phyloP scores from a whole-genome alignment of 2,888 invertebrate genomes.

The Malthinus flaveolus region DNA sequence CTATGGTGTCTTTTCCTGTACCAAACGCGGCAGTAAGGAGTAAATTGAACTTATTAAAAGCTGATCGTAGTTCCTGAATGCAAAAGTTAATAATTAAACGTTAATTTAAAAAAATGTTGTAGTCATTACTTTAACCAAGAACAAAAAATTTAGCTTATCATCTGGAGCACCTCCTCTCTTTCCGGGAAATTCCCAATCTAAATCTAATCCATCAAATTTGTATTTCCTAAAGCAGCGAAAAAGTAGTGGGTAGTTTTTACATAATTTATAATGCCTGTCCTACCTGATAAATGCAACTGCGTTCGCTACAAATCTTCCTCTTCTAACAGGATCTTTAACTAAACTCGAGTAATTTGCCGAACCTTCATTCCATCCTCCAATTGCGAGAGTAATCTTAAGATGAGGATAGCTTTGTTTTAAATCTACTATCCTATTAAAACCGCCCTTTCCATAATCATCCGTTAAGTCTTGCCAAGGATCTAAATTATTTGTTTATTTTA shows the following conservation, averaged over 20 bases:
- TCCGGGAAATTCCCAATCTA: conserved; percentile 87
- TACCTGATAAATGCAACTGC: conserved; percentile 67
- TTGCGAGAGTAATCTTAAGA: conserved; percentile 63
- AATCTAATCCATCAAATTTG: conserved; percentile 75
- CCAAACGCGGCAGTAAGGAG: conserved; percentile 83
- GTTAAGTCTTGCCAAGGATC: conserved; percentile 79
- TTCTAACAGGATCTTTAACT: conserved; percentile 60
- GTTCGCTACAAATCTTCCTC: conserved; percentile 66
- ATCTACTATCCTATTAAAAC: conserved; percentile 53
- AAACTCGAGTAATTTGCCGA: conserved; percentile 51
- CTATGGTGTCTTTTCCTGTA: conserved; percentile 75
- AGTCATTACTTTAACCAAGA: conserved; percentile 67
- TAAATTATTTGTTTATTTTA: conserved; percentile 40
- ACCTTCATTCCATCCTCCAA: conserved; percentile 72
- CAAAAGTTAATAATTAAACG: background rate
- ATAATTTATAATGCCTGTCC: conserved; percentile 58
- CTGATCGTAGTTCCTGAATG: conserved; percentile 69
- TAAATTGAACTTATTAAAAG: conserved; percentile 68
- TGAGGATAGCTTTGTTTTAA: conserved; percentile 58
- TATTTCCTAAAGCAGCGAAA: conserved; percentile 61
- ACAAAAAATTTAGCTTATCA: conserved; percentile 78
- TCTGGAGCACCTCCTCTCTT: conserved; percentile 73
- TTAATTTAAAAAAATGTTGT: background rate
- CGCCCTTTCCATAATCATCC: conserved; percentile 68
- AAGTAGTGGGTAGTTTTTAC: background rate